Conservation (phyloP, 2,888 invertebrate species). For the Galeruca laticollis region DNA sequence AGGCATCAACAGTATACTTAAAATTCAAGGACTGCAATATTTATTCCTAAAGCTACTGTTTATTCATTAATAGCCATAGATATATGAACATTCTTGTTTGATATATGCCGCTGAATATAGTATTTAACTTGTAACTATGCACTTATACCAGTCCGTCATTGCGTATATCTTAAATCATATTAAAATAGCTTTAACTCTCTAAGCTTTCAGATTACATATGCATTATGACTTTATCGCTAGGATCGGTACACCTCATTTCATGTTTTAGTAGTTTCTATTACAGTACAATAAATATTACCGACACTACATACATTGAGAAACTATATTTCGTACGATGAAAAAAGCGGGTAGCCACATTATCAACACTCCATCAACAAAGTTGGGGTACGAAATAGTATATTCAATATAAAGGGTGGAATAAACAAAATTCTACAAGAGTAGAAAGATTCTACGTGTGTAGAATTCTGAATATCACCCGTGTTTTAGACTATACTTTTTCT, state of each 20-base stretch:
- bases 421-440: too few relatives aligned
- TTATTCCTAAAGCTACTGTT: neutral
- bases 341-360: too few relatives aligned
- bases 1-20: neutral
- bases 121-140: constrained; percentile 26
- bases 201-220: constrained; percentile 26
- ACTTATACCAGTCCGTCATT: constrained; percentile 21
- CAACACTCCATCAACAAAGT: too few relatives aligned
- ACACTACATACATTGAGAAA: constrained; percentile 8
- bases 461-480: too few relatives aligned
- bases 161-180: constrained; percentile 27
- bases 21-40: neutral
- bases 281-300: constrained; percentile 18
- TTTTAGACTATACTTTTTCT: too few relatives aligned
- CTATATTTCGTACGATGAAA: too few relatives aligned
- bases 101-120: constrained; percentile 9
- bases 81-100: neutral
- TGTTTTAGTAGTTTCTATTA: constrained; percentile 25
- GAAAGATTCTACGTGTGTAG: too few relatives aligned
- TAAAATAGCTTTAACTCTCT: constrained; percentile 24
- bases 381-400: too few relatives aligned
- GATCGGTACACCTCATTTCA: constrained; percentile 29
- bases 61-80: neutral
- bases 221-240: constrained; percentile 31
- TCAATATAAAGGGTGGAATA: too few relatives aligned